These are phyloP conservation scores for Patella depressa DNA, from an alignment of 2,888 invertebrate genomes.

Conservation along the genomic window DNA sequence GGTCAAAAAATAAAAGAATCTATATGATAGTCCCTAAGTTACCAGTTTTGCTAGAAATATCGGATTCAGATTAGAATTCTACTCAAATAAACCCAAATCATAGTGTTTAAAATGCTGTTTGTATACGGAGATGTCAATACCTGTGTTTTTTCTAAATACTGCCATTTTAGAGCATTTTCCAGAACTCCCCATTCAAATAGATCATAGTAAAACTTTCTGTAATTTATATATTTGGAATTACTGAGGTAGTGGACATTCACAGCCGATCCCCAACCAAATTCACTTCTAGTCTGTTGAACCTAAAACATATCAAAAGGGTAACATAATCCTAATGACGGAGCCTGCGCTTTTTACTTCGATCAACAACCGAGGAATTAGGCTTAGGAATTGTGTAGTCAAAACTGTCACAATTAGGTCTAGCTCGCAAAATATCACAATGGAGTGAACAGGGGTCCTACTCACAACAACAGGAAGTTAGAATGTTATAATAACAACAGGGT, in stretches of 20 bases:
- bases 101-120: neutral
- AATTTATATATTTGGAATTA: constrained; percentile 33
- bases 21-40: no score
- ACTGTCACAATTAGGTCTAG: no score
- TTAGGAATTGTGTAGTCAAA: no score
- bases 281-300: constrained; percentile 39
- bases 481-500: no score
- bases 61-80: neutral
- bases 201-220: constrained; percentile 44
- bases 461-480: no score
- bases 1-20: no score
- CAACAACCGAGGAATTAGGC: no score
- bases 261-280: constrained; percentile 48
- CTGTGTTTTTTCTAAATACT: constrained; percentile 42
- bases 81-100: neutral
- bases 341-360: no score
- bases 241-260: constrained; percentile 39
- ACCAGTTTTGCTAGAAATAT: no score
- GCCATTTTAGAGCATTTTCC: constrained; percentile 53
- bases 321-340: no score
- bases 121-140: constrained; percentile 15
- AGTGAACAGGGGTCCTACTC: no score
- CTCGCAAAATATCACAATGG: no score
- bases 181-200: constrained; percentile 55
- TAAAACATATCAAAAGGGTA: neutral